phyloP scores from a whole-genome alignment of 2,888 invertebrate genomes.

The Crocallis elinguaria region DNA sequence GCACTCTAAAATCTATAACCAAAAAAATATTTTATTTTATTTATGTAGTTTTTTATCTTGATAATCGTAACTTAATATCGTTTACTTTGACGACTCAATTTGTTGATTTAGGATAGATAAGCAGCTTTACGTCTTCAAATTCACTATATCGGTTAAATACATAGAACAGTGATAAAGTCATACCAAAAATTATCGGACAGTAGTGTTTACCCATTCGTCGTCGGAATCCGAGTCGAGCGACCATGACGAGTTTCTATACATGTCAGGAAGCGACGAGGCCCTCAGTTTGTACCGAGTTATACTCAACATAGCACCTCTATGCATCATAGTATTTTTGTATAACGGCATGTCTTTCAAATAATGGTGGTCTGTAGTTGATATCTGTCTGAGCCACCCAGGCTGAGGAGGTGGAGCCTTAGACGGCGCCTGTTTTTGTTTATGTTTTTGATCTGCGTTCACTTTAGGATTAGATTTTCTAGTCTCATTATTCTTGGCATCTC shows the following conservation, averaged over 20 bases:
- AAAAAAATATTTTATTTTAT: no score
- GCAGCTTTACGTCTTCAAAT: no score
- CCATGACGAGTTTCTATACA: constrained; percentile 93
- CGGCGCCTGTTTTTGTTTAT: constrained; percentile 31
- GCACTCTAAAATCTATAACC: no score
- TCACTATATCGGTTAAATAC: no score
- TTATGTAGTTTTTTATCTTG: no score
- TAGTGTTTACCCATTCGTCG: constrained; percentile 87
- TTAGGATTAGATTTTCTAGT: constrained; percentile 35
- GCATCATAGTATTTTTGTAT: constrained; percentile 92
- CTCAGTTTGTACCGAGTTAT: constrained; percentile 91
- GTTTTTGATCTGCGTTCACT: constrained; percentile 31
- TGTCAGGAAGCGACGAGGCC: constrained; percentile 95
- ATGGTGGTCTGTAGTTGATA: constrained; percentile 82
- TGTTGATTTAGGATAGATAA: no score
- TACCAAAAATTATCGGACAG: neutral
- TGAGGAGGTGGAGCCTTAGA: constrained; percentile 38
- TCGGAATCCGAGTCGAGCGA: constrained; percentile 86
- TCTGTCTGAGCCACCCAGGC: constrained; percentile 74
- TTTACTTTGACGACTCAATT: no score
- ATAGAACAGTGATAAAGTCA: neutral
- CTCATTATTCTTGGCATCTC: constrained; percentile 29
- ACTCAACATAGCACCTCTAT: constrained; percentile 93
- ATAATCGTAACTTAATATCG: no score
- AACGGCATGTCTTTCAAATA: constrained; percentile 88